Evolutionary conservation across 2,888 invertebrate species (phyloP), one percentile per base, ranked within the genome.

Genomic region (Hymenopus coronatus): DNA sequence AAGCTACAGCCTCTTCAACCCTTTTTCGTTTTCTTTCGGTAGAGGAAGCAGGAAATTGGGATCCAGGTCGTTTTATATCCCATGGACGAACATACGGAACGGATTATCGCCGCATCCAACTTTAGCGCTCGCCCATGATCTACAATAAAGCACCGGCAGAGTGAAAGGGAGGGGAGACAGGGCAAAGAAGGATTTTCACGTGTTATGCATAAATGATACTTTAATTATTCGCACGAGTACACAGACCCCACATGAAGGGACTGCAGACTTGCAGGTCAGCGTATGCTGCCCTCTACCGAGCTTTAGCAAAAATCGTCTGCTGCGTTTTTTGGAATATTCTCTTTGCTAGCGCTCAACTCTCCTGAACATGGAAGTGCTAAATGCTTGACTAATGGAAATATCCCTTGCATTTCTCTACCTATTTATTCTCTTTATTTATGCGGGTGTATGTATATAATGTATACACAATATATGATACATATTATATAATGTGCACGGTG

Each of bases 151-250:
- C 54, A 70, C 54, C 54, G 54, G 54, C 54, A 20, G 54, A 70
- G 25, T 70, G 20, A 70, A 70, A 25, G 54, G 54, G 25, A 6
- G 40, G 40, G 33, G 40, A 40, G 40, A 40, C 54, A 12, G 54
- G 28, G 27, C 40, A 54, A 54, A 40, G 85, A 27, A 85, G 85
- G 85, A 54, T 85, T 85, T 85, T 40, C 85, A 28, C 54, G 85
- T 85, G 54, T 27, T 46, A 85, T 85, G 85, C 28, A 85, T 85
- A 85, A 85, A 28, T 85, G 33, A 85, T 54, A 54, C 20, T 54
- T 85, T 85, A 85, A 85, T 85, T 85, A 85, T 85, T 54, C 85
- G 85, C 27, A 20, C 54, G 85, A 85, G 30, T 85, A 46, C 28
- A 54, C 85, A 85, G 40, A 20, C 54, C 54, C 54, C 20, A 4